Base-by-base conservation (phyloP, 2,113 vertebrate genomes). In the Cisticola juncidis region DNA sequence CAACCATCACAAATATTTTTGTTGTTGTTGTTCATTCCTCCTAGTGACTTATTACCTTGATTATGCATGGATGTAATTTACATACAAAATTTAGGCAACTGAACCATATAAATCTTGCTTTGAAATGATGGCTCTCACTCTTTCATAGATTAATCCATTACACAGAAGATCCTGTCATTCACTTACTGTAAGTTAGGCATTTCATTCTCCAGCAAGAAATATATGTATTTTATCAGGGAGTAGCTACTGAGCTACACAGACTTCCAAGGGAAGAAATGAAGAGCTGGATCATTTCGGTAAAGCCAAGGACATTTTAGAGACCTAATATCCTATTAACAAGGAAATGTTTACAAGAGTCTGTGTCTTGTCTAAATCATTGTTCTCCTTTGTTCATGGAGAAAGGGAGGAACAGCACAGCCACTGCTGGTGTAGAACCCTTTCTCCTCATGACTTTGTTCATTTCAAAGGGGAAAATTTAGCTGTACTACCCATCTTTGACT, bases 401-500 rank as follows among this genome's bases (percentile, higher is more conserved):
- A 61, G 25, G 14, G 18, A 77, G 12, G 12, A 71, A 35, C 23
- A 33, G 7, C 11, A 50, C 8, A 64, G 11, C 5, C 31, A 36
- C 14, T 57, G 35, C 20, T 58, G 22, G 12, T 24, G 11, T 4
- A 45, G 51, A 36, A 19, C 6, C 11, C 8, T 68, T 85, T 80
- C n/a, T 76, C 26, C 12, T 57, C 9, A 68, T 18, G 0, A 0
- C 11, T 68, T 72, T 16, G 15, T 76, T 56, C 9, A 26, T 6
- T 53, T 72, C n/a, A 40, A 65, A 72, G 16, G 11, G 12, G 11
- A 56, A 16, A 44, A 3, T 14, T 58, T n/a, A 76, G 7, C 7
- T 68, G 12, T 47, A 23, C 4, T 51, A 12, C 14, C 9, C 1
- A 5, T 28, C 11, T 57, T 31, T 76, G 47, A 12, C 12, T 16